Percentiles rank a stretch among this genome's conserved stretches.
Evolutionary conservation across 2,888 invertebrate species (phyloP).

Genomic region (Drosophila borealis): DNA sequence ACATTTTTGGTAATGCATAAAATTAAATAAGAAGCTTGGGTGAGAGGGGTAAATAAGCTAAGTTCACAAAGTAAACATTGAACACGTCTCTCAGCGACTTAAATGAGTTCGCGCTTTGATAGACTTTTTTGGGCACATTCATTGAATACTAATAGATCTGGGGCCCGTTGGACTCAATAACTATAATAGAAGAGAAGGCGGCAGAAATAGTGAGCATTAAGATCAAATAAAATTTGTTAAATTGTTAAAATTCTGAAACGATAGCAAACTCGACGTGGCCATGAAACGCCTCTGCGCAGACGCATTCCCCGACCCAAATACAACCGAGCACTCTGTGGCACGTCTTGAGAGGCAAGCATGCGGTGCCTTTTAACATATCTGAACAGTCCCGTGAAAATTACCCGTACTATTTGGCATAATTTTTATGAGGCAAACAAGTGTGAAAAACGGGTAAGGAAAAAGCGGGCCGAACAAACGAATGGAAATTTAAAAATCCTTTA

Average conservation of each 20-base stretch:
- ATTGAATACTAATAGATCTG: slow-evolving; percentile 52
- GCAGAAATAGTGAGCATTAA: slow-evolving; percentile 75
- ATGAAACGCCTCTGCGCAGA: slow-evolving; percentile 53
- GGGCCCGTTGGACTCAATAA: slow-evolving; percentile 23
- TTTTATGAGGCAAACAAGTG: slow-evolving; percentile 65
- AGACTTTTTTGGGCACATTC: slow-evolving; percentile 62
- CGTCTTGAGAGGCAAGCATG: slow-evolving; percentile 53
- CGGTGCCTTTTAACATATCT: slow-evolving; percentile 32
- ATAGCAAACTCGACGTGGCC: slow-evolving; percentile 33
- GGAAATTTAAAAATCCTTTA: slow-evolving; percentile 41
- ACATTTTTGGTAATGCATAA: neutral
- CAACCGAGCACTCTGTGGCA: slow-evolving; percentile 28
- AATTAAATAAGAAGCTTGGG: neutral
- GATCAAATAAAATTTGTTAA: slow-evolving; percentile 69
- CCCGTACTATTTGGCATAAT: slow-evolving; percentile 58
- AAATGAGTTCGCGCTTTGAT: slow-evolving; percentile 75
- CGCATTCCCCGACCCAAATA: slow-evolving; percentile 1
- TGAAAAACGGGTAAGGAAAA: slow-evolving; percentile 58
- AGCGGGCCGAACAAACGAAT: slow-evolving; percentile 53
- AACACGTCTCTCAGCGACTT: slow-evolving; percentile 66
- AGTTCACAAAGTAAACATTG: slow-evolving; percentile 73
- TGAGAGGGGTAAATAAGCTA: slow-evolving; percentile 36
- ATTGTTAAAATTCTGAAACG: slow-evolving; percentile 66
- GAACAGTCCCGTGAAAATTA: slow-evolving; percentile 28
- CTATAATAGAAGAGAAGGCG: slow-evolving; percentile 53